A percentile compares a stretch with the other conserved stretches of the same genome.
Evolutionary conservation across 2,113 vertebrate genomes (phyloP).

Genomic region (Siphamia tubifer): DNA sequence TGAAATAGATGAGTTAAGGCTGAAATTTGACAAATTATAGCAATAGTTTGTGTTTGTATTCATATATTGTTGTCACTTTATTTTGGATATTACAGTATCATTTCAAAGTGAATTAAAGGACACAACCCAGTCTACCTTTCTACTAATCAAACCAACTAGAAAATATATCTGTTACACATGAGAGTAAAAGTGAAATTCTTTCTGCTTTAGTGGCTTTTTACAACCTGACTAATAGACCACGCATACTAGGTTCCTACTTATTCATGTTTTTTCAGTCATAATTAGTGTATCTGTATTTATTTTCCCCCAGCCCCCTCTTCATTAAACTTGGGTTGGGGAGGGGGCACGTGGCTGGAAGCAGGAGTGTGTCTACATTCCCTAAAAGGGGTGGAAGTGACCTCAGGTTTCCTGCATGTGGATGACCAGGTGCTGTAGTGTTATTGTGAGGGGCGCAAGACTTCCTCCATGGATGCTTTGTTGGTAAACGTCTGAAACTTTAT

Average conservation of each 20-base stretch:
- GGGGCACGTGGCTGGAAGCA: conserved; percentile 58
- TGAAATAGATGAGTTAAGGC: too few species aligned
- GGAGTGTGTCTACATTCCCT: conserved; percentile 60
- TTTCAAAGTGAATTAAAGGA: conserved; percentile 4
- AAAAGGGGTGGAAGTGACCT: conserved; percentile 74
- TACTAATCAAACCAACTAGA: conserved; percentile 12
- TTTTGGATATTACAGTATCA: too few species aligned
- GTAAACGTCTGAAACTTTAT: conserved; percentile 77
- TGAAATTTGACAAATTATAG: too few species aligned
- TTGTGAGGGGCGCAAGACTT: conserved; percentile 71
- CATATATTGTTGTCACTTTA: too few species aligned
- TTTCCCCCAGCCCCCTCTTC: neutral
- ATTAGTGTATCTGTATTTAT: neutral
- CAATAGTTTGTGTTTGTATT: too few species aligned
- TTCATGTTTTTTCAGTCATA: neutral
- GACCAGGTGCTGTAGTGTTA: conserved; percentile 73
- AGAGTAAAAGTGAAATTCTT: conserved; percentile 1
- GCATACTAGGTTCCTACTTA: neutral
- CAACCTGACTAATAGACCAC: neutral
- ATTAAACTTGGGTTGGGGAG: conserved; percentile 32
- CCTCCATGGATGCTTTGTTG: conserved; percentile 72
- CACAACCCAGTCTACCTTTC: conserved; percentile 5
- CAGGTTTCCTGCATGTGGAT: conserved; percentile 72
- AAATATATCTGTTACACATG: conserved; percentile 27
- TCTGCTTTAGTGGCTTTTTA: conserved; percentile 10